Conservation (phyloP, 2,888 invertebrate species). For the Andrena bucephala region DNA sequence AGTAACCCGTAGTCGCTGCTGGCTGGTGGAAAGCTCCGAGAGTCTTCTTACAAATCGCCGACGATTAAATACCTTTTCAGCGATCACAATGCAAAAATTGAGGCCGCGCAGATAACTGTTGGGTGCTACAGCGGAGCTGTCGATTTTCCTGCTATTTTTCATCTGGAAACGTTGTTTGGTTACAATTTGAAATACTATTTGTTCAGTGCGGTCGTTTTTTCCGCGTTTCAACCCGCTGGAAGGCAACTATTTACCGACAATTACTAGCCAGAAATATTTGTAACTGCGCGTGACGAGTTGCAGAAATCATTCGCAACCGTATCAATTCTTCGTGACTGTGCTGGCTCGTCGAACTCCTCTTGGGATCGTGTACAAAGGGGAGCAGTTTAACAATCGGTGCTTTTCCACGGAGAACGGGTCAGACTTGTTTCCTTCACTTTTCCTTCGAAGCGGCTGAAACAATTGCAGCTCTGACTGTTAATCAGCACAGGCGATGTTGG, state of each 20-base stretch:
- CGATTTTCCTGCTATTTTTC: too few relatives aligned
- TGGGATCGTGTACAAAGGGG: neutral
- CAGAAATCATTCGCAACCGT: neutral
- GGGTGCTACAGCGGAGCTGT: too few relatives aligned
- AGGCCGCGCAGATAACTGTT: neutral
- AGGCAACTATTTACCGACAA: too few relatives aligned
- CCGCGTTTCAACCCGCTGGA: too few relatives aligned
- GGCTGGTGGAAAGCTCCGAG: neutral
- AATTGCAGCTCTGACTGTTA: constrained; percentile 26
- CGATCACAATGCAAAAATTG: neutral
- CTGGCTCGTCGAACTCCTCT: neutral
- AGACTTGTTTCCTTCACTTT: constrained; percentile 5
- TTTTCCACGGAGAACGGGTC: neutral
- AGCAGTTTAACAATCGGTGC: neutral
- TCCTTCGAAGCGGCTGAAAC: constrained; percentile 8
- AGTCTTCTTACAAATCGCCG: constrained; percentile 37
- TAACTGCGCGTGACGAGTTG: neutral
- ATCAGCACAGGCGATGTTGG: constrained; percentile 15
- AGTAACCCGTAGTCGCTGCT: neutral
- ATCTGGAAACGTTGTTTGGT: too few relatives aligned
- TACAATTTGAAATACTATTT: too few relatives aligned
- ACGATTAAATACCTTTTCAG: neutral
- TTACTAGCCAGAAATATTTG: too few relatives aligned
- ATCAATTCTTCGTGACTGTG: neutral
- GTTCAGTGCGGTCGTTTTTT: too few relatives aligned